Evolutionary conservation across 1,140 invertebrate species (phyloP).

Genomic region (Coenobita brevimanus): DNA sequence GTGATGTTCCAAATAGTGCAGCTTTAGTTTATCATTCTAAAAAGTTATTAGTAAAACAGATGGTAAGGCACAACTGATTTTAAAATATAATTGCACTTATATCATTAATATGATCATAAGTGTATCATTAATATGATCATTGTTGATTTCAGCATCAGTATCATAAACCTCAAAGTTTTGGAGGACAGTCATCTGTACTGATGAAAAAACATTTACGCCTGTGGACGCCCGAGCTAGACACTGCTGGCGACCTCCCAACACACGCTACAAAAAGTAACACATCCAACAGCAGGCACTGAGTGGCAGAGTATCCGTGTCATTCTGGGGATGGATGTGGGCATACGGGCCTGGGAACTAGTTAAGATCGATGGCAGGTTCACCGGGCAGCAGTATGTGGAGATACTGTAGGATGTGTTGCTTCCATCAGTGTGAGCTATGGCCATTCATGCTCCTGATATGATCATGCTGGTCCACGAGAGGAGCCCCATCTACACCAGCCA

Average conservation of each 20-base stretch:
- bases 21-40: no score
- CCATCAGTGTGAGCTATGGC: not conserved
- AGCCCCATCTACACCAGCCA: not conserved
- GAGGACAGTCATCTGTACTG: not conserved
- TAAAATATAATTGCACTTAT: no score
- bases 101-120: no score
- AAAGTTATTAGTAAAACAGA: no score
- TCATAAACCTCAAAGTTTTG: no score
- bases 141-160: no score
- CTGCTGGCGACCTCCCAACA: not conserved
- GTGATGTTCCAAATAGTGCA: no score
- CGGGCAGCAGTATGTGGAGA: not conserved
- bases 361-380: conserved; percentile 11
- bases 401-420: not conserved
- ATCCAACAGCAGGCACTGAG: not conserved
- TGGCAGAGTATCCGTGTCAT: not conserved
- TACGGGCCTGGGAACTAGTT: conserved; percentile 22
- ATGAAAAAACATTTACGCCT: not conserved
- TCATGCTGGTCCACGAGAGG: not conserved
- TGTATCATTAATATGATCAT: no score
- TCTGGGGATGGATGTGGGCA: conserved; percentile 9
- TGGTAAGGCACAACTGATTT: no score
- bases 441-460: not conserved
- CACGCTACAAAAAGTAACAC: not conserved
- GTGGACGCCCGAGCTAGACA: not conserved